These are phyloP conservation scores for Tamandua tetradactyla DNA, from an alignment of 2,797 vertebrate genomes.

Conservation along the genomic window DNA sequence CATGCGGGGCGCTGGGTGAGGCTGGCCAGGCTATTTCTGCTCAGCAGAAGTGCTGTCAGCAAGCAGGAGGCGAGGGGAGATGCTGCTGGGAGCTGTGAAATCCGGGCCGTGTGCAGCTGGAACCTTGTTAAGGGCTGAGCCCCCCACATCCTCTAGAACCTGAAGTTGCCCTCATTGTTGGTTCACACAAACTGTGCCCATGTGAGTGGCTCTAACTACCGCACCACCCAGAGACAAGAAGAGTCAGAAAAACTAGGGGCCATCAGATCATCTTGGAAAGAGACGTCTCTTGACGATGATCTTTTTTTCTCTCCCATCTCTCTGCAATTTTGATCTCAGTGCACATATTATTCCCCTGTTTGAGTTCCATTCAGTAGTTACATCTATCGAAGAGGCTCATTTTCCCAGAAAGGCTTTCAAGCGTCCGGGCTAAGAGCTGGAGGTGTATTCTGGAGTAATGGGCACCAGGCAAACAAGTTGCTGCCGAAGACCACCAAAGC, in stretches of 20 bases:
- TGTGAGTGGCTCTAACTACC: too few relatives aligned
- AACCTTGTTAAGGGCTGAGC: background rate
- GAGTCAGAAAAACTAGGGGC: background rate
- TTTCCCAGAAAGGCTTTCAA: background rate
- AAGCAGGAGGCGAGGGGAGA: conserved; percentile 22
- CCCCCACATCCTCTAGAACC: background rate
- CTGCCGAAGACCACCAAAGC: background rate
- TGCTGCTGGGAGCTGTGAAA: background rate
- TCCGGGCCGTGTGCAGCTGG: background rate
- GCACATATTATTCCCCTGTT: background rate
- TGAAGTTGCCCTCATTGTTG: background rate
- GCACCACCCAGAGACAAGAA: background rate
- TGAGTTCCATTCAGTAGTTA: background rate
- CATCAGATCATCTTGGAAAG: background rate
- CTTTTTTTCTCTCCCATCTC: background rate
- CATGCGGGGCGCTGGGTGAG: background rate
- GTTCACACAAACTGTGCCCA: background rate
- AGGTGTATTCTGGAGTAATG: background rate
- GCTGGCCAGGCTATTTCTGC: conserved; percentile 45
- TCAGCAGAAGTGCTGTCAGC: conserved; percentile 2
- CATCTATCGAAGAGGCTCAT: background rate
- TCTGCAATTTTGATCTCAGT: background rate
- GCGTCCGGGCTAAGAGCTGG: background rate
- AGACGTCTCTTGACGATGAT: background rate
- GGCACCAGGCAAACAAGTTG: background rate